Evolutionary conservation across 2,797 vertebrate species (phyloP).

Genomic region (Botia kubotai): DNA sequence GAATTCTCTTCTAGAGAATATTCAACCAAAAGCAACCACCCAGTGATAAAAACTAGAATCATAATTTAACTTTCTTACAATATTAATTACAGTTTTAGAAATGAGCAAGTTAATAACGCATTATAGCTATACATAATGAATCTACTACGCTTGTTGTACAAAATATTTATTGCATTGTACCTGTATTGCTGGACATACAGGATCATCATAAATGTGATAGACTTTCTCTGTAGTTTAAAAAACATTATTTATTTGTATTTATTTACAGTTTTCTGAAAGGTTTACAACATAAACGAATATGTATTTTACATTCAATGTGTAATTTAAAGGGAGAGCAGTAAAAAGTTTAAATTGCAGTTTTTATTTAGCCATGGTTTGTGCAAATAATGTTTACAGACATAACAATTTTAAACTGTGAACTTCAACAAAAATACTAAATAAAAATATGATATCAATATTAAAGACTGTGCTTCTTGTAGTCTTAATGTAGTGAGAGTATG

Average conservation of each 20-base stretch:
- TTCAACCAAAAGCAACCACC: background rate
- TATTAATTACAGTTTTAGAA: background rate
- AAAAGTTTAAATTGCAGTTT: background rate
- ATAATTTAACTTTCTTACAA: too few species aligned
- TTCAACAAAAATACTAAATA: conserved; percentile 7
- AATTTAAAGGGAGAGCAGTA: background rate
- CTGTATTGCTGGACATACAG: conserved; percentile 22
- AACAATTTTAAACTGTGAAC: background rate
- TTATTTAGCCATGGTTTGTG: background rate
- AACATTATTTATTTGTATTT: conserved; percentile 33
- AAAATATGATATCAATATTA: background rate
- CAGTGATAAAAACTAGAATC: background rate
- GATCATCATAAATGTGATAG: background rate
- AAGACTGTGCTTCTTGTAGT: background rate
- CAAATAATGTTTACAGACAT: background rate
- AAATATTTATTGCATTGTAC: conserved; percentile 14
- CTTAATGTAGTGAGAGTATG: background rate
- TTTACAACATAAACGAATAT: background rate
- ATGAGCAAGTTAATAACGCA: background rate
- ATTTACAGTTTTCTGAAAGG: background rate
- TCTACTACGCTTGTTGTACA: background rate
- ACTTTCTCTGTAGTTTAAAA: background rate
- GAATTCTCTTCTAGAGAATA: too few species aligned
- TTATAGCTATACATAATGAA: background rate
- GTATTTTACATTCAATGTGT: background rate